phyloP scores from a whole-genome alignment of 1,140 invertebrate genomes.

The Melitaea cinxia region DNA sequence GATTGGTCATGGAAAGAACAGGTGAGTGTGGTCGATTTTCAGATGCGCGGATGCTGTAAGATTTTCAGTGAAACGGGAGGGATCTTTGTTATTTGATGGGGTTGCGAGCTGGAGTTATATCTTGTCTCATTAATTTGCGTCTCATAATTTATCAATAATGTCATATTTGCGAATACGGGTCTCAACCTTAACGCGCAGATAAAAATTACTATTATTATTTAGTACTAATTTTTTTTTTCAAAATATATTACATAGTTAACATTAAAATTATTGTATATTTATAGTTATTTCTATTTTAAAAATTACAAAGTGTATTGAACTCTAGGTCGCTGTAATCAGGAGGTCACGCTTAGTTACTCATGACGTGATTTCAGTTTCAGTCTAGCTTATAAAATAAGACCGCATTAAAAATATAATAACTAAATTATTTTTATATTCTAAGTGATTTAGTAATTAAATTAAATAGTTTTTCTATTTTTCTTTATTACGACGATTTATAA shows the following conservation, averaged over 20 bases:
- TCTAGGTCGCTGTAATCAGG: constrained; percentile 29
- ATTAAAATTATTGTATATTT: neutral
- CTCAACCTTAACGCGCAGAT: no score
- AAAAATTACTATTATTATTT: no score
- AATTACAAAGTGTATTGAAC: constrained; percentile 32
- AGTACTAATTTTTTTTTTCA: no score
- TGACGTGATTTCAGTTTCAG: constrained; percentile 29
- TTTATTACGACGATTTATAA: no score
- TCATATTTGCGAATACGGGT: neutral
- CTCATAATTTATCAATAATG: neutral
- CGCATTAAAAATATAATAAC: neutral
- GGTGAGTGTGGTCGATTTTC: constrained; percentile 67
- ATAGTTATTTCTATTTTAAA: neutral
- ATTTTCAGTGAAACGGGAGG: constrained; percentile 29
- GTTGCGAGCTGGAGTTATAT: neutral
- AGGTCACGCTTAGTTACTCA: constrained; percentile 21
- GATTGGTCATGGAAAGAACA: constrained; percentile 87
- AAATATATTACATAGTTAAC: neutral
- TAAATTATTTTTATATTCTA: neutral
- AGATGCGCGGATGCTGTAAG: constrained; percentile 40
- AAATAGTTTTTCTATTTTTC: constrained; percentile 1
- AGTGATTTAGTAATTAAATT: no score
- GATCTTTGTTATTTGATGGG: constrained; percentile 24
- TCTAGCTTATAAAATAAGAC: constrained; percentile 10
- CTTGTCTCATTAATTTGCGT: neutral